A percentile compares a stretch with the other conserved stretches of the same genome.
phyloP scores from a whole-genome alignment of 2,888 invertebrate genomes.

The Sesia bembeciformis region DNA sequence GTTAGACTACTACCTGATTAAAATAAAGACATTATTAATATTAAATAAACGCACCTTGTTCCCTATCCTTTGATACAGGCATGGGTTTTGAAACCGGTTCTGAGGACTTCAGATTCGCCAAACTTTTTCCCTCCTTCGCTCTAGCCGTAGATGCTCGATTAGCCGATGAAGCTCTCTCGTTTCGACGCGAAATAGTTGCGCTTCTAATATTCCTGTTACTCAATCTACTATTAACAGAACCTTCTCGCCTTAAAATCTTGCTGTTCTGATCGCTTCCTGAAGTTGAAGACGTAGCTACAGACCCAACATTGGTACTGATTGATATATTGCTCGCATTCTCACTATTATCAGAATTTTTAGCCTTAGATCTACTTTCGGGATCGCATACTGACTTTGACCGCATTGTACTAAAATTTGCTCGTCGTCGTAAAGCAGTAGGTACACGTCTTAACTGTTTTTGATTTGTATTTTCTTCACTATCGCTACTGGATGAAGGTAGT shows the following conservation, averaged over 20 bases:
- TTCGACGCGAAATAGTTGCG: conserved; percentile 58
- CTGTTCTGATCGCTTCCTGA: conserved; percentile 62
- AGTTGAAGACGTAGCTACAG: conserved; percentile 58
- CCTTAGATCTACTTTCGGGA: conserved; percentile 50
- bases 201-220: conserved; percentile 63
- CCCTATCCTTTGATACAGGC: conserved; percentile 76
- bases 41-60: conserved; percentile 71
- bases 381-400: conserved; percentile 68
- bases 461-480: conserved; percentile 58
- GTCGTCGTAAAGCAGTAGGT: conserved; percentile 51
- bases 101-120: conserved; percentile 57
- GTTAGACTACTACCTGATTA: no score
- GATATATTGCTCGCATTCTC: conserved; percentile 64
- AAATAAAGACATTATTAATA: no score
- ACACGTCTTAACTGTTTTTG: conserved; percentile 48
- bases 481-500: conserved; percentile 65
- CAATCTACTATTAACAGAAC: conserved; percentile 46
- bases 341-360: conserved; percentile 50
- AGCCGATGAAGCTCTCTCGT: conserved; percentile 61
- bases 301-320: conserved; percentile 52
- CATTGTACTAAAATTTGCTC: conserved; percentile 55
- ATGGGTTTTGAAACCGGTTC: conserved; percentile 67
- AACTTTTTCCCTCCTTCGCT: conserved; percentile 70
- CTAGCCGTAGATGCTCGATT: conserved; percentile 78
- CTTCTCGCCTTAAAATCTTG: conserved; percentile 50